These are phyloP conservation scores for Sebastolobus altivelis DNA, from an alignment of 2,797 vertebrate genomes.

Conservation along the genomic window DNA sequence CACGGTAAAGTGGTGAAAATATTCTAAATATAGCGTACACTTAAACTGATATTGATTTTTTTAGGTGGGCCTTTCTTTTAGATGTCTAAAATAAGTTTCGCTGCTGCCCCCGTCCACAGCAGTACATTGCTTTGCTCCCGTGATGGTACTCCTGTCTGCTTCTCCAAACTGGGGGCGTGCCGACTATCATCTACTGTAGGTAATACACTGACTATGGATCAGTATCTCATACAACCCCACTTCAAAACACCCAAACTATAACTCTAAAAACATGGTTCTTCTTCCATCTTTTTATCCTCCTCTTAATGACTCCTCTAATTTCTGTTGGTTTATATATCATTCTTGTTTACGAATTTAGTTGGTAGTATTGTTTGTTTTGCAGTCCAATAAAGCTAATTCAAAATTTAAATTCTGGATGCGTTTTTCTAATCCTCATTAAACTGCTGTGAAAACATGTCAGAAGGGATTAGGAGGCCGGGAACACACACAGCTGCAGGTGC, in stretches of 20 bases:
- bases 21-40: too few relatives aligned
- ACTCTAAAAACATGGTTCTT: background rate
- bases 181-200: background rate
- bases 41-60: too few relatives aligned
- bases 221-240: background rate
- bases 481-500: constrained; percentile 3
- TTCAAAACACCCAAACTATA: background rate
- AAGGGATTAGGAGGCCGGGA: constrained; percentile 1
- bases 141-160: too few relatives aligned
- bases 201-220: background rate
- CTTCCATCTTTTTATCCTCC: background rate
- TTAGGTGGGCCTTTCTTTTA: too few relatives aligned
- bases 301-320: background rate
- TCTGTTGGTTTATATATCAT: background rate
- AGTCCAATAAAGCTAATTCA: background rate
- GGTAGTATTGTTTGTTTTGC: background rate
- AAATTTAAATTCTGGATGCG: constrained; percentile 17
- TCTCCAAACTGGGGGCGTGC: fast-evolving
- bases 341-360: background rate
- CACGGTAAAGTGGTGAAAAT: too few relatives aligned
- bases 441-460: constrained; percentile 23
- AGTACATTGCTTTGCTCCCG: too few relatives aligned
- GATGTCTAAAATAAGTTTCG: too few relatives aligned
- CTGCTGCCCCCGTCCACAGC: too few relatives aligned
- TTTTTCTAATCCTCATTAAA: constrained; percentile 25